These are phyloP conservation scores for Drosophila prolongata DNA, from an alignment of 2,888 invertebrate genomes.

Conservation along the genomic window DNA sequence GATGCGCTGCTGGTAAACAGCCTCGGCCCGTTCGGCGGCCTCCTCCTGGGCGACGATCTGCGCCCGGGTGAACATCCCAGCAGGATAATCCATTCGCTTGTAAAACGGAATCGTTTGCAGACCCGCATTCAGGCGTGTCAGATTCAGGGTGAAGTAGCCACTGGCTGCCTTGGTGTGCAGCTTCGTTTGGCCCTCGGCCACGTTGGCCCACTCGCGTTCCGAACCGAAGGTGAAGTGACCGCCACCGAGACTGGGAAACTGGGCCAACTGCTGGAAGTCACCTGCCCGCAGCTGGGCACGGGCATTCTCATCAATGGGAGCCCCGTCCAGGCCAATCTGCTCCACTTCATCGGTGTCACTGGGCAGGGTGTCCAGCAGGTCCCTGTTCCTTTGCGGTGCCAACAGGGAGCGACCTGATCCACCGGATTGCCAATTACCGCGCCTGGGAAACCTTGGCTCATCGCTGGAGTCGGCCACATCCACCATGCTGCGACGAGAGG, in stretches of 20 bases:
- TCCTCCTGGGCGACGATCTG: slow-evolving; percentile 78
- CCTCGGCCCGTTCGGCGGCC: slow-evolving; percentile 79
- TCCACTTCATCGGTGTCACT: slow-evolving; percentile 44
- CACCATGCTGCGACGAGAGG: slow-evolving; percentile 75
- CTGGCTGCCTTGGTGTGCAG: slow-evolving; percentile 79
- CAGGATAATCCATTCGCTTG: slow-evolving; percentile 83
- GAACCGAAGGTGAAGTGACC: slow-evolving; percentile 84
- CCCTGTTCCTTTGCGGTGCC: slow-evolving; percentile 59
- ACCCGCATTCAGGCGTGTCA: slow-evolving; percentile 83
- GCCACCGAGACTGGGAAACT: slow-evolving; percentile 81
- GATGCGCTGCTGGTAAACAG: slow-evolving; percentile 73
- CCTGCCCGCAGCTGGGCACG: slow-evolving; percentile 81
- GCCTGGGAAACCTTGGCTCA: slow-evolving; percentile 76
- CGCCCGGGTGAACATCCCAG: slow-evolving; percentile 83
- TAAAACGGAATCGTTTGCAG: slow-evolving; percentile 85
- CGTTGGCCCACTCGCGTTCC: slow-evolving; percentile 84
- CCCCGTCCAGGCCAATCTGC: slow-evolving; percentile 56
- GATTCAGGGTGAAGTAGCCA: slow-evolving; percentile 84
- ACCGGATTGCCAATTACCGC: slow-evolving; percentile 52
- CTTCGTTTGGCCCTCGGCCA: slow-evolving; percentile 70
- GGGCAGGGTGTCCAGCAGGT: slow-evolving; percentile 56
- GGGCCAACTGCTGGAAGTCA: slow-evolving; percentile 83
- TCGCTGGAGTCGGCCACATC: slow-evolving; percentile 84
- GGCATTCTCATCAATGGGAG: slow-evolving; percentile 67
- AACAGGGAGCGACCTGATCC: slow-evolving; percentile 51